Percentiles rank a stretch among this genome's conserved stretches.
phyloP scores from a whole-genome alignment of 2,797 vertebrate species.

The Ambastaia sidthimunki region DNA sequence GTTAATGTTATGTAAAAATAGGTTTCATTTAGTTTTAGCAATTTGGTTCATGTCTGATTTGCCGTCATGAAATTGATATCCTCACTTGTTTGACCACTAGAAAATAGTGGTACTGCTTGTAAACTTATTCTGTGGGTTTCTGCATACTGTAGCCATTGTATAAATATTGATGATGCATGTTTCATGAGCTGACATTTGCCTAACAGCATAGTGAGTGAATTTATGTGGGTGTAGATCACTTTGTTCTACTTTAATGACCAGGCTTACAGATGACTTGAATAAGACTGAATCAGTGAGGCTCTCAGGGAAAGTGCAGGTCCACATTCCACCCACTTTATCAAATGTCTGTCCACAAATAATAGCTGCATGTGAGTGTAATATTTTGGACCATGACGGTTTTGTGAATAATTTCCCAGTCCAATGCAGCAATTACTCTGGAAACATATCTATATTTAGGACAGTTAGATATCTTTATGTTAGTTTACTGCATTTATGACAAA shows the following conservation, averaged over 20 bases:
- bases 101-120: background rate
- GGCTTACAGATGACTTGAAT: background rate
- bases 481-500: slow-evolving; percentile 4
- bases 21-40: no score
- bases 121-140: background rate
- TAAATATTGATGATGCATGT: background rate
- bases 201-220: background rate
- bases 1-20: no score
- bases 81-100: no score
- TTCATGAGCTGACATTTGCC: background rate
- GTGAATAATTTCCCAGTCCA: slow-evolving; percentile 40
- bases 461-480: slow-evolving; percentile 32
- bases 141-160: background rate
- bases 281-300: background rate
- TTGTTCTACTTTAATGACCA: background rate
- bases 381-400: slow-evolving; percentile 36
- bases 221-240: background rate
- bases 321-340: slow-evolving; percentile 34
- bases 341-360: slow-evolving; percentile 24
- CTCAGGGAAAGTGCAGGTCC: background rate
- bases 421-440: slow-evolving; percentile 32
- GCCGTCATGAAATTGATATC: no score
- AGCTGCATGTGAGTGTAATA: slow-evolving; percentile 10
- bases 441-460: slow-evolving; percentile 50
- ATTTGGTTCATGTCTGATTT: no score